Conservation (phyloP, 1,140 invertebrate genomes). For the Teleogryllus occipitalis region DNA sequence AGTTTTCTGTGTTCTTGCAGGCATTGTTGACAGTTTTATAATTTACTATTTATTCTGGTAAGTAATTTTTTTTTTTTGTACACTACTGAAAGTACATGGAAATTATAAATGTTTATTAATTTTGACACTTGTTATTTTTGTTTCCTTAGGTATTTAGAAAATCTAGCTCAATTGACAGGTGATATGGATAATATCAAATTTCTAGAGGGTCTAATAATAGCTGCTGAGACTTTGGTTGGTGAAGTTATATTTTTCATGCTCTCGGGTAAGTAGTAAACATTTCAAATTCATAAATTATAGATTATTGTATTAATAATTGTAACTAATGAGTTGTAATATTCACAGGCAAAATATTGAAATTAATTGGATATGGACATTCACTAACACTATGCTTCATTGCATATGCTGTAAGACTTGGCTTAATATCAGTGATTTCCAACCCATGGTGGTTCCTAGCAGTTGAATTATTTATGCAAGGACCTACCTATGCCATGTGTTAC, state of each 20-base stretch:
- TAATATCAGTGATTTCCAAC: constrained; percentile 58
- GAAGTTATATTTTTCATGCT: constrained; percentile 66
- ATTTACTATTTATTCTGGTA: constrained; percentile 74
- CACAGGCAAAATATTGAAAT: constrained; percentile 59
- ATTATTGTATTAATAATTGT: not conserved
- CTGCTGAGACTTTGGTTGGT: constrained; percentile 61
- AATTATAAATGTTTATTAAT: too few species aligned
- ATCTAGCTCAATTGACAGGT: constrained; percentile 51
- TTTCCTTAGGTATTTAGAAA: constrained; percentile 55
- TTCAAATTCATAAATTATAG: not conserved
- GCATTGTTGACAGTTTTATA: constrained; percentile 65
- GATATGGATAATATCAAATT: constrained; percentile 58
- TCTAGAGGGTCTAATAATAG: constrained; percentile 63
- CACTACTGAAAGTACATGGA: too few species aligned
- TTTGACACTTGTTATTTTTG: not conserved
- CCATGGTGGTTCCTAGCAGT: constrained; percentile 66
- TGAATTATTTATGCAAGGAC: constrained; percentile 64
- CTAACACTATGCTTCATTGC: constrained; percentile 61
- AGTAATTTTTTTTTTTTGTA: constrained; percentile 21
- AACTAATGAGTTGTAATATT: constrained; percentile 25
- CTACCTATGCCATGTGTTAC: constrained; percentile 69
- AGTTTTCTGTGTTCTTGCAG: constrained; percentile 57
- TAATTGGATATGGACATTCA: constrained; percentile 59
- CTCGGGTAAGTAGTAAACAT: constrained; percentile 39
- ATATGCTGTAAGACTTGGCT: constrained; percentile 54